These are phyloP conservation scores for Lottia gigantea DNA, from an alignment of 2,888 invertebrate genomes.

Conservation along the genomic window DNA sequence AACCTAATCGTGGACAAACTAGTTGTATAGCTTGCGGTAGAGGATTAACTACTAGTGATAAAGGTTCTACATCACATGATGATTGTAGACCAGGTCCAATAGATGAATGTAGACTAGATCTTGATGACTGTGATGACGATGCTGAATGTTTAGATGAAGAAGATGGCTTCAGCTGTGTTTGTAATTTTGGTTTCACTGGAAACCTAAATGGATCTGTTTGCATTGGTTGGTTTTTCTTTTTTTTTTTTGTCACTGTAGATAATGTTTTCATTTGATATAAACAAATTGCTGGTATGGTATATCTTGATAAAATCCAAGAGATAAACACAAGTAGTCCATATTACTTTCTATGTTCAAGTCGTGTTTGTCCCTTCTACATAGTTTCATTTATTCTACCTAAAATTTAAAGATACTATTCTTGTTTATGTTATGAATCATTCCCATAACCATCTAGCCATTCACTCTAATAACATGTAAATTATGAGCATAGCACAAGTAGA, in stretches of 20 bases:
- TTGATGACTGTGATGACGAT: constrained; percentile 40
- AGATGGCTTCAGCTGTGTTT: constrained; percentile 42
- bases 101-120: constrained; percentile 43
- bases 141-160: constrained; percentile 40
- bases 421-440: too few relatives aligned
- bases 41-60: constrained; percentile 39
- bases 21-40: constrained; percentile 45
- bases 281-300: too few relatives aligned
- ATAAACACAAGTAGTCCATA: too few relatives aligned
- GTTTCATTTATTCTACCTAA: too few relatives aligned
- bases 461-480: too few relatives aligned
- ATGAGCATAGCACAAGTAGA: too few relatives aligned
- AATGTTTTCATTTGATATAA: too few relatives aligned
- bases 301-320: too few relatives aligned
- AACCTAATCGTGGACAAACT: constrained; percentile 35
- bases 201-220: constrained; percentile 36
- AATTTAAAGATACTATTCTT: too few relatives aligned
- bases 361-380: too few relatives aligned
- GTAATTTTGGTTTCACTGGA: constrained; percentile 43
- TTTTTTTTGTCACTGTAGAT: not conserved
- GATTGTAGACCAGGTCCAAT: constrained; percentile 41
- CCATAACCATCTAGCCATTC: too few relatives aligned
- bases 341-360: too few relatives aligned
- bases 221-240: constrained; percentile 29
- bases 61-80: constrained; percentile 32